Evolutionary conservation across 37 sponge, comb jelly and placozoan genomes (phyloP).

Genomic region (Amphimedon queenslandica): DNA sequence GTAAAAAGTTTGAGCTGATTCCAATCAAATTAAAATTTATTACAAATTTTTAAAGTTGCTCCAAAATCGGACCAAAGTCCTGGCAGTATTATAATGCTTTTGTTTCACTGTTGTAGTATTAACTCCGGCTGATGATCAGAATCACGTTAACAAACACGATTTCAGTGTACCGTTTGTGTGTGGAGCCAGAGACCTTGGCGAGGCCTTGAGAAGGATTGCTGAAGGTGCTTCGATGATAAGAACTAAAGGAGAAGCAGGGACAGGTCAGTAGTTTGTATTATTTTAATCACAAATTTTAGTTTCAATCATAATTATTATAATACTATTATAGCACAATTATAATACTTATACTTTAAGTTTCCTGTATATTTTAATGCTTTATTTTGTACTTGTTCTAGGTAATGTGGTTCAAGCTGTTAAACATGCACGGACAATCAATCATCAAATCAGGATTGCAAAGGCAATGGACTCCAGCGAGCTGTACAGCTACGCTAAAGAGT

Average conservation of each 20-base stretch:
- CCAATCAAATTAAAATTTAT: too few relatives aligned
- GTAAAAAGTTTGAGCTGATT: too few relatives aligned
- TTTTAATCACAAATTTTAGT: too few relatives aligned
- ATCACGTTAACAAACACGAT: constrained; percentile 66
- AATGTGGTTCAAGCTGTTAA: constrained; percentile 80
- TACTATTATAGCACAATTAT: background rate
- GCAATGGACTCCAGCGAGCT: constrained; percentile 48
- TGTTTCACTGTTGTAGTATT: constrained; percentile 29
- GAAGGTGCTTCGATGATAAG: constrained; percentile 86
- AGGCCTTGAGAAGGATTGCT: constrained; percentile 72
- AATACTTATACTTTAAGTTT: background rate
- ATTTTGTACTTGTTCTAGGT: constrained; percentile 18
- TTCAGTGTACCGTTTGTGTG: constrained; percentile 79
- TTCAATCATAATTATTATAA: background rate
- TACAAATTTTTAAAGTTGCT: too few relatives aligned
- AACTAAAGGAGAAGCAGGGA: constrained; percentile 83
- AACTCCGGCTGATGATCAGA: constrained; percentile 79
- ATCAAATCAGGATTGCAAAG: constrained; percentile 59
- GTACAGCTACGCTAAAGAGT: constrained; percentile 66
- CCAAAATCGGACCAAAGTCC: too few relatives aligned
- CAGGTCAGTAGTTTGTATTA: constrained; percentile 69
- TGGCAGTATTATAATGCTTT: background rate
- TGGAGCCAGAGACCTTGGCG: constrained; percentile 79
- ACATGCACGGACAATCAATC: constrained; percentile 66
- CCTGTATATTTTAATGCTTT: background rate